A percentile compares a stretch with the other conserved stretches of the same genome.
Evolutionary conservation across 2,888 invertebrate species (phyloP).

Genomic region (Lathronympha strigana): DNA sequence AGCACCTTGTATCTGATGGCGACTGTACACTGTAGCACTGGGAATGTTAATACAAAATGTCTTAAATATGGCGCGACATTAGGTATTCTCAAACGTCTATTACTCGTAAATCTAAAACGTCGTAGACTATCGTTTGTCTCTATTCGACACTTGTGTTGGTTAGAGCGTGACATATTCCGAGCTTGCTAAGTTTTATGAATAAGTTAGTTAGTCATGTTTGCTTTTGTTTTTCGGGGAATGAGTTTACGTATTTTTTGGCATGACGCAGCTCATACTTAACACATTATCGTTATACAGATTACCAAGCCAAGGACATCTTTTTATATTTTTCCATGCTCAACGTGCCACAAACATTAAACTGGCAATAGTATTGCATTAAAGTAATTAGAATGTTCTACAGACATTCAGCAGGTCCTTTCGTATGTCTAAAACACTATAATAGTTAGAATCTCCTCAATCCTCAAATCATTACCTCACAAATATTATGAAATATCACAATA

Average conservation of each 20-base stretch:
- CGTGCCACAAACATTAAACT: slow-evolving; percentile 8
- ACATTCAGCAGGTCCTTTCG: not conserved
- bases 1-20: too few relatives aligned
- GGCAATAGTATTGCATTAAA: slow-evolving; percentile 16
- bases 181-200: not conserved
- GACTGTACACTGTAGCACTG: too few relatives aligned
- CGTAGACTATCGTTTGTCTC: too few relatives aligned
- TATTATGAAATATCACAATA: too few relatives aligned
- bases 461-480: too few relatives aligned
- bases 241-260: slow-evolving; percentile 13
- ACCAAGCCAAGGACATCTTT: slow-evolving; percentile 29
- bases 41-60: too few relatives aligned
- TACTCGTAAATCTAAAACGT: too few relatives aligned
- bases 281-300: slow-evolving; percentile 14
- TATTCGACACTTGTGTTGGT: too few relatives aligned
- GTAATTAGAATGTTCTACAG: slow-evolving; percentile 6
- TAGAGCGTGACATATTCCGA: too few relatives aligned
- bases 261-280: slow-evolving; percentile 16
- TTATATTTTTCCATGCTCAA: slow-evolving; percentile 23
- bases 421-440: too few relatives aligned
- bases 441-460: not conserved
- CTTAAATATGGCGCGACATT: too few relatives aligned
- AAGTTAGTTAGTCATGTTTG: slow-evolving; percentile 8
- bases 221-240: slow-evolving; percentile 10
- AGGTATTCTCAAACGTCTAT: too few relatives aligned